phyloP scores from a whole-genome alignment of 1,140 invertebrate genomes.

The Melanaphis sacchari region DNA sequence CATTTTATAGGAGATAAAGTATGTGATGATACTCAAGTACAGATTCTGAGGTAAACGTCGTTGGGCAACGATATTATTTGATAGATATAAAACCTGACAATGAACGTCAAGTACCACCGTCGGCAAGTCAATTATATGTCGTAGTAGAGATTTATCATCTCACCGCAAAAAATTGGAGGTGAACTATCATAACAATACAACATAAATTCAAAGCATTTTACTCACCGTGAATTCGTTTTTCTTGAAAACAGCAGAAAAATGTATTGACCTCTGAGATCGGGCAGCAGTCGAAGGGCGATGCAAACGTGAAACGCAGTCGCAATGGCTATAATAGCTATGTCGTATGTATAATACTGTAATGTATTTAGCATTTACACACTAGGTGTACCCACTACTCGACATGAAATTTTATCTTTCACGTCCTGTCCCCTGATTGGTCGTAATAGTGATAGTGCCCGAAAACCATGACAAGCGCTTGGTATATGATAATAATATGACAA shows the following conservation, averaged over 20 bases:
- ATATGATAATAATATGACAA: neutral
- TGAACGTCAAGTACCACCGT: too few relatives aligned
- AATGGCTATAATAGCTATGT: too few relatives aligned
- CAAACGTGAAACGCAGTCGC: neutral
- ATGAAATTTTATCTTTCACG: neutral
- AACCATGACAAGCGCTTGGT: neutral
- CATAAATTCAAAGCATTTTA: neutral
- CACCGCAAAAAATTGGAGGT: neutral
- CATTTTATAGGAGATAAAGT: neutral
- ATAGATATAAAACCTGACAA: neutral
- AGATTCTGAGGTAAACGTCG: neutral
- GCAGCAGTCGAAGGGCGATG: neutral
- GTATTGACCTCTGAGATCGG: neutral
- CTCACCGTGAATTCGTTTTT: neutral
- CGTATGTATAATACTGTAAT: too few relatives aligned
- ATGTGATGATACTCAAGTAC: neutral
- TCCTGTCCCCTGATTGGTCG: neutral
- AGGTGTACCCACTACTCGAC: too few relatives aligned
- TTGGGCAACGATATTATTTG: neutral
- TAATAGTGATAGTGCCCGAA: neutral
- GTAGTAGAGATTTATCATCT: neutral
- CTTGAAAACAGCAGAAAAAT: neutral
- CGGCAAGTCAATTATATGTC: neutral
- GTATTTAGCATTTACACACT: too few relatives aligned
- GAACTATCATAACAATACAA: neutral